Evolutionary conservation across 2,113 vertebrate species (phyloP).

Genomic region (Cinclus cinclus): DNA sequence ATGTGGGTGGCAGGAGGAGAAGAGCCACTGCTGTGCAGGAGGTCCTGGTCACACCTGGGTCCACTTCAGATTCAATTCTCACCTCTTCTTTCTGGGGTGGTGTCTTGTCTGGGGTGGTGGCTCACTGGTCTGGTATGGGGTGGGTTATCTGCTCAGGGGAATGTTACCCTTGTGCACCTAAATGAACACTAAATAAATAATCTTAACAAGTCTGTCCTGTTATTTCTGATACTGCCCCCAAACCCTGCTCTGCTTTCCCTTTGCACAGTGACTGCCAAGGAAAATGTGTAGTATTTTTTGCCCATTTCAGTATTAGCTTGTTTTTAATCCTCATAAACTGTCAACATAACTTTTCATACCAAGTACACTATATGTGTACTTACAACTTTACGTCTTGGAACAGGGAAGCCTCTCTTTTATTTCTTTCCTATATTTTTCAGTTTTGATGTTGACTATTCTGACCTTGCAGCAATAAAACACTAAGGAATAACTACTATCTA

Average conservation of each 20-base stretch:
- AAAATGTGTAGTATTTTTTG: background rate
- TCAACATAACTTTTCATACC: background rate
- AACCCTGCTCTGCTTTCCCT: background rate
- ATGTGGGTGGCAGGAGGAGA: fast-evolving
- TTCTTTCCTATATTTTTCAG: background rate
- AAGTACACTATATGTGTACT: background rate
- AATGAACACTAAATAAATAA: background rate
- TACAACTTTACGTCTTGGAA: background rate
- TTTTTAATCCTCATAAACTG: background rate
- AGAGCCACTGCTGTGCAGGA: background rate
- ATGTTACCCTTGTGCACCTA: background rate
- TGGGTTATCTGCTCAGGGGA: background rate
- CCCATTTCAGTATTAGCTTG: background rate
- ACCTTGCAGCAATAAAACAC: background rate
- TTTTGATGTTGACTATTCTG: background rate
- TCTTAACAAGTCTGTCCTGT: background rate
- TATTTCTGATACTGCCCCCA: background rate
- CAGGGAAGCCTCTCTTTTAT: background rate
- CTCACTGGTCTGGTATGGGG: too few species aligned
- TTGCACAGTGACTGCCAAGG: background rate
- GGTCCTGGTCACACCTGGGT: background rate
- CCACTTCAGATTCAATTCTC: background rate
- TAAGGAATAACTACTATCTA: background rate
- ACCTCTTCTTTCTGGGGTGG: fast-evolving
- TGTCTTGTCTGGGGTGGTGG: too few species aligned